A percentile compares a stretch with the other conserved stretches of the same genome.
These are phyloP conservation scores for Andrena haemorrhoa DNA, from an alignment of 2,888 invertebrate species.

Conservation along the genomic window DNA sequence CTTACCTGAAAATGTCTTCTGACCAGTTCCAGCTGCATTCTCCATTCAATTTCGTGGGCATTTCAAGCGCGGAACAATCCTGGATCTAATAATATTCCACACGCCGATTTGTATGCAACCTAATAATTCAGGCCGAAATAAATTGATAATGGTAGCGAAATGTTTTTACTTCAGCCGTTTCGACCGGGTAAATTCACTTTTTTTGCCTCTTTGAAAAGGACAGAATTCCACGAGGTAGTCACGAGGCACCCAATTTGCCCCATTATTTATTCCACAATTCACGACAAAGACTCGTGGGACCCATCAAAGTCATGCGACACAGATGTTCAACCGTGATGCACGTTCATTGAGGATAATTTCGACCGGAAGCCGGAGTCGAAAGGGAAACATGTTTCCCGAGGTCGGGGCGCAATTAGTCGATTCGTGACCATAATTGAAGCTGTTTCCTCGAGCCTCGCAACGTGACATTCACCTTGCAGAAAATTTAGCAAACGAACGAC, in stretches of 20 bases:
- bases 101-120: no score
- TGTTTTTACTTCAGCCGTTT: no score
- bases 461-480: not conserved
- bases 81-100: no score
- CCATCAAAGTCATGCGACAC: constrained; percentile 1
- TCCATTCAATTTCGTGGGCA: not conserved
- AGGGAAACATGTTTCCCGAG: constrained; percentile 29
- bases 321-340: not conserved
- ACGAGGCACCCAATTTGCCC: not conserved
- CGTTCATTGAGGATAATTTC: constrained; percentile 30
- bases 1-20: constrained; percentile 51
- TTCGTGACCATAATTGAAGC: constrained; percentile 30
- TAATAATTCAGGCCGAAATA: no score
- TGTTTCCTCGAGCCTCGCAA: not conserved
- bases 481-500: not conserved
- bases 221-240: not conserved
- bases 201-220: not conserved
- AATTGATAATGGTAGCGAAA: no score
- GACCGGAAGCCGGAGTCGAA: constrained; percentile 47
- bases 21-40: not conserved
- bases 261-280: constrained; percentile 10
- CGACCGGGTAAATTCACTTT: no score
- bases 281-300: constrained; percentile 2
- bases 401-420: constrained; percentile 44
- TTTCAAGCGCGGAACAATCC: not conserved